Evolutionary conservation across 2,888 invertebrate genomes (phyloP).

Genomic region (Cheilosia scutellata): DNA sequence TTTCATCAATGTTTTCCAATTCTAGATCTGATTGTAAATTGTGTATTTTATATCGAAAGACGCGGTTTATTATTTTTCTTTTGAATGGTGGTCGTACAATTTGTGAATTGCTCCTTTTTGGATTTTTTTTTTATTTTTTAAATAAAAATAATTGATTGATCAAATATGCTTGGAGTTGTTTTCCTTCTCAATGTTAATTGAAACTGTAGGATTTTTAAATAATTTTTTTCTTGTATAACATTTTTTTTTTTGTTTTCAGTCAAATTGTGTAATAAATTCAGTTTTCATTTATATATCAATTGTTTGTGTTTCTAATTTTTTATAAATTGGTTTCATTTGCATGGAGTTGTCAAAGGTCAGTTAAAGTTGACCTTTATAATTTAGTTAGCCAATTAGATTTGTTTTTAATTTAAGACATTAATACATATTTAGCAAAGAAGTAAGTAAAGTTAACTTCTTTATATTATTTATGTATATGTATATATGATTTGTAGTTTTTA

Average conservation of each 20-base stretch:
- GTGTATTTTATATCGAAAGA: constrained; percentile 28
- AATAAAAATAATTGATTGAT: constrained; percentile 71
- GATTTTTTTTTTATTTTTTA: constrained; percentile 6
- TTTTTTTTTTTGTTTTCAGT: constrained; percentile 64
- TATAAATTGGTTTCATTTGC: constrained; percentile 65
- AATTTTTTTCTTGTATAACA: constrained; percentile 60
- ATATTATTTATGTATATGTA: constrained; percentile 1
- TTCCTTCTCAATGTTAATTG: constrained; percentile 53
- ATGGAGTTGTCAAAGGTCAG: constrained; percentile 43
- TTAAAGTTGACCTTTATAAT: constrained; percentile 16
- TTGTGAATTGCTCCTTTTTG: constrained; percentile 52
- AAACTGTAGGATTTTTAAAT: constrained; percentile 75
- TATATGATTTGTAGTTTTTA: constrained; percentile 16
- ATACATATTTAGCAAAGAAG: constrained; percentile 29
- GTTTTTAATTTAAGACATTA: constrained; percentile 46
- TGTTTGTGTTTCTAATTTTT: constrained; percentile 56
- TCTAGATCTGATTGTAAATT: constrained; percentile 62
- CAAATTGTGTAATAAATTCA: constrained; percentile 75
- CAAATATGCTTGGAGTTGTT: constrained; percentile 62
- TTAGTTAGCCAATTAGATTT: constrained; percentile 29
- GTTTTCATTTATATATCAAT: constrained; percentile 51
- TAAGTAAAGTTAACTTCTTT: constrained; percentile 47
- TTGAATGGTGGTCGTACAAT: background rate
- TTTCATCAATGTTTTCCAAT: constrained; percentile 2
- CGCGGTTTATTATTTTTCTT: too few relatives aligned